phyloP scores from a whole-genome alignment of 2,113 vertebrate genomes.

The Lepisosteus oculatus region DNA sequence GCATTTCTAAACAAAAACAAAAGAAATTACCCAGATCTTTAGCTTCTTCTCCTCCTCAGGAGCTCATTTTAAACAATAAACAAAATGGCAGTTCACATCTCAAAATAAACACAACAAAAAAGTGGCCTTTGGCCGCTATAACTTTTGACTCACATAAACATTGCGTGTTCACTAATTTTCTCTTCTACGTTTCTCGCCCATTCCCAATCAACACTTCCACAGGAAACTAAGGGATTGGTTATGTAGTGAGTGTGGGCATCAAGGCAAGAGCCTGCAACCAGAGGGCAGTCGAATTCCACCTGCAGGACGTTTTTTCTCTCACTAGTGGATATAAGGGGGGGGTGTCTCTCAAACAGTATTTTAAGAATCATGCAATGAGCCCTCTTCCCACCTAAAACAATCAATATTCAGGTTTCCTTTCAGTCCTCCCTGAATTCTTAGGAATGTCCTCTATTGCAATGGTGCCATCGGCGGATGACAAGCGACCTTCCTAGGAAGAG shows the following conservation, averaged over 20 bases:
- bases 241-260: conserved; percentile 37
- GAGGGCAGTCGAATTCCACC: too few relatives aligned
- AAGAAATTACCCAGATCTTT: conserved; percentile 16
- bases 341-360: too few relatives aligned
- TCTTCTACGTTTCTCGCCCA: conserved; percentile 11
- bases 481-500: too few relatives aligned
- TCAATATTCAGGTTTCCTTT: too few relatives aligned
- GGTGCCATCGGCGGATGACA: too few relatives aligned
- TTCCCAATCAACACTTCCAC: conserved; percentile 16
- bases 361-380: too few relatives aligned
- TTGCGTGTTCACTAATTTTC: conserved; percentile 18
- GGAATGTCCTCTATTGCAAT: too few relatives aligned
- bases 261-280: not conserved
- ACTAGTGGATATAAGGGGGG: too few relatives aligned
- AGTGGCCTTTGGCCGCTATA: conserved; percentile 26
- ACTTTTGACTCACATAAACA: conserved; percentile 36
- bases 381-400: too few relatives aligned
- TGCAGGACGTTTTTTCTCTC: too few relatives aligned
- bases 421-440: too few relatives aligned
- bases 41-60: conserved; percentile 14
- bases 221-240: conserved; percentile 28
- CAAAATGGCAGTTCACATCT: conserved; percentile 37
- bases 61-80: conserved; percentile 25
- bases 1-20: conserved; percentile 29
- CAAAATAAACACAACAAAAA: conserved; percentile 29